A percentile compares a stretch with the other conserved stretches of the same genome.
These are phyloP conservation scores for Papilio polytes DNA, from an alignment of 1,140 invertebrate genomes.

Conservation along the genomic window DNA sequence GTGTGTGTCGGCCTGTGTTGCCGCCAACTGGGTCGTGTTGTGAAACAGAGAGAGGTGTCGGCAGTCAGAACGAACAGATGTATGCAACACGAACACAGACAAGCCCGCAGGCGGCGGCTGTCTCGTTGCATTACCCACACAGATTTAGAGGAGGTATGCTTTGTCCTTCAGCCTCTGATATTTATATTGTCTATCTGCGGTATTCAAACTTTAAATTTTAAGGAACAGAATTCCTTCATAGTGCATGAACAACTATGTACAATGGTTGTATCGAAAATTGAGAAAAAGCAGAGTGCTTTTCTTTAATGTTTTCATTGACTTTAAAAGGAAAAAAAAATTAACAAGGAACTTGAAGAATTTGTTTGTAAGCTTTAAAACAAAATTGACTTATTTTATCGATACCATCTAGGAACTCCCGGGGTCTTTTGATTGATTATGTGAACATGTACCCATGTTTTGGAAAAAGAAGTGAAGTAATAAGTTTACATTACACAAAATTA, in stretches of 20 bases:
- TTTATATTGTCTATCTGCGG: neutral
- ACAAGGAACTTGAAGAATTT: too few species aligned
- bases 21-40: constrained; percentile 60
- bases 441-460: neutral
- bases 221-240: neutral
- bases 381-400: too few species aligned
- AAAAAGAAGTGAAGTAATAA: neutral
- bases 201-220: neutral
- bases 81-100: constrained; percentile 36
- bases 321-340: too few species aligned
- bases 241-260: too few species aligned
- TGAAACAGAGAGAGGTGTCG: constrained; percentile 62
- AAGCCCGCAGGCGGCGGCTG: neutral
- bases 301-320: too few species aligned
- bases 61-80: constrained; percentile 40
- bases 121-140: neutral
- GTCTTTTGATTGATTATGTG: too few species aligned
- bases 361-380: too few species aligned
- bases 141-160: constrained; percentile 44
- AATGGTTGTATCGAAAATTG: too few species aligned
- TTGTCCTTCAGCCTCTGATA: constrained; percentile 4
- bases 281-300: too few species aligned
- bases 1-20: constrained; percentile 14
- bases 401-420: too few species aligned
- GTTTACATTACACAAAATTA: neutral